Evolutionary conservation across 2,888 invertebrate genomes (phyloP).

Genomic region (Rhaphigaster nebulosa): DNA sequence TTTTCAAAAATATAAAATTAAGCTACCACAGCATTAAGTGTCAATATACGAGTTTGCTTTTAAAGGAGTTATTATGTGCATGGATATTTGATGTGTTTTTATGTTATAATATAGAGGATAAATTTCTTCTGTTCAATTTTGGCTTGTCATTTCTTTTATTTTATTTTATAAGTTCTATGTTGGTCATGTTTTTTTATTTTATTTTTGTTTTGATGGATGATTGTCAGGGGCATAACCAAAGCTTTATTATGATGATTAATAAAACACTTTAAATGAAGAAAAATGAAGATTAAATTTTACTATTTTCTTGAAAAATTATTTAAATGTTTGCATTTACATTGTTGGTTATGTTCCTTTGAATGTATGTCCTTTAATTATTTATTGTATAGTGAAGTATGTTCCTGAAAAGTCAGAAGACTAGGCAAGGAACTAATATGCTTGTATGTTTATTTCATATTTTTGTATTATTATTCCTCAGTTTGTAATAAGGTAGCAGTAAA

Average conservation of each 20-base stretch:
- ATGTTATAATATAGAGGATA: conserved; percentile 36
- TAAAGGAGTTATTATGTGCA: conserved; percentile 41
- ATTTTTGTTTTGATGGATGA: conserved; percentile 52
- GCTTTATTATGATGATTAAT: neutral
- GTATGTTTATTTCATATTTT: conserved; percentile 25
- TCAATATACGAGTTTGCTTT: conserved; percentile 51
- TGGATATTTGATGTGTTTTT: conserved; percentile 50
- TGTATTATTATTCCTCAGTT: conserved; percentile 42
- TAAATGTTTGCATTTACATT: neutral
- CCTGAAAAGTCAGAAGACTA: conserved; percentile 35
- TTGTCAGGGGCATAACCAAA: conserved; percentile 47
- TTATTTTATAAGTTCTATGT: conserved; percentile 54
- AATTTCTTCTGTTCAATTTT: conserved; percentile 47
- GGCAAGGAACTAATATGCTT: conserved; percentile 36
- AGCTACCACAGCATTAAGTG: conserved; percentile 56
- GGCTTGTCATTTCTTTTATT: conserved; percentile 58
- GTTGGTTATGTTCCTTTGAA: conserved; percentile 29
- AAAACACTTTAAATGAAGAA: neutral
- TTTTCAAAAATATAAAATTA: conserved; percentile 44
- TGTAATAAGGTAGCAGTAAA: conserved; percentile 41
- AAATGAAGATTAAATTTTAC: neutral
- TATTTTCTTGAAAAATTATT: neutral
- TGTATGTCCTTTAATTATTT: conserved; percentile 39
- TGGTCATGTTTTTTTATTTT: conserved; percentile 52
- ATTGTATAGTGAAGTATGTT: conserved; percentile 31